Evolutionary conservation across 1,140 invertebrate genomes (phyloP), one percentile per base, ranked within the genome.

Genomic region (Stegodyphus mimosarum): DNA sequence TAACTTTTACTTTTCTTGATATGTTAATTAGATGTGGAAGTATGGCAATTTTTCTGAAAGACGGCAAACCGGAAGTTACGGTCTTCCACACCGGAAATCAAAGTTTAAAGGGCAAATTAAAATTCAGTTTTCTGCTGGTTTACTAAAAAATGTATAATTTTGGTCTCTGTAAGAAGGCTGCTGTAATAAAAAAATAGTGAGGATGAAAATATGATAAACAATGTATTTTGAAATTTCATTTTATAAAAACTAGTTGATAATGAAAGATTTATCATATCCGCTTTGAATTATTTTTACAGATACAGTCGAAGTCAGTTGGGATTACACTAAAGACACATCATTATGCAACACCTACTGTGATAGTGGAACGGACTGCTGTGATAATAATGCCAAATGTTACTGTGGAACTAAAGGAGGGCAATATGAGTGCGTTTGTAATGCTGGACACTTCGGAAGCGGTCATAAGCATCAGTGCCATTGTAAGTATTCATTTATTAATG

Each of bases 401-500:
- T 86, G 83, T 66, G 83, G 83, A n/a, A 86, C 83, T n/a, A 53
- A 10, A 3, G 60, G 75, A 15, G 83, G 83, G 17, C 6, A 18
- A 11, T 79, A 86, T 33, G 75, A 86, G 66, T 86, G 83, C 72
- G 74, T 63, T 52, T 86, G 83, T 17, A 53, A 66, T 53, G 75
- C 74, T 48, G 83, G 83, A 0, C 78, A 86, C 33, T 48, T 51
- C 10, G 83, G 83, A 18, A 64, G 13, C 0, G 83, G 83, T 6
- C 49, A 52, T 11, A 66, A n/a, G 3, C 6, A 48, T 1, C 5
- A 48, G 6, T 86, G 83, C n/a, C 15, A 63, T 6, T 9, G 83
- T 86, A 78, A 83, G 70, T 53, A 5, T 0, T 51, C 49, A 50
- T 49, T 72, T 10, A 50, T 1, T 72, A 7, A 5, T 33, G n/a